These are phyloP conservation scores for Endotricha flammealis DNA, from an alignment of 2,888 invertebrate species.

Conservation along the genomic window DNA sequence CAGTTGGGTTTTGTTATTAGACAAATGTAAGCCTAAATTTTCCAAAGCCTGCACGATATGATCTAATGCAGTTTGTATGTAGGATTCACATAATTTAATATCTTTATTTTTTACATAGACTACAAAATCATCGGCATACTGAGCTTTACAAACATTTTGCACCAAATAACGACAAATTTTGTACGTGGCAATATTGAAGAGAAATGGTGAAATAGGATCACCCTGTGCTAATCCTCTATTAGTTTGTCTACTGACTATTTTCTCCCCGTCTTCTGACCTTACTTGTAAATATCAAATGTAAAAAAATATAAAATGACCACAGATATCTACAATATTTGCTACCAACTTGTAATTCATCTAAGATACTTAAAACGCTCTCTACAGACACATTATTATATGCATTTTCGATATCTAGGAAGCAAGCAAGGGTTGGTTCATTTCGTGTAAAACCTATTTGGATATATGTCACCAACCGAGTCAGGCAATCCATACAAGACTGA, in stretches of 20 bases:
- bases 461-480: conserved; percentile 8
- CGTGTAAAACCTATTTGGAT: conserved; percentile 16
- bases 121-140: conserved; percentile 6
- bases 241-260: not conserved
- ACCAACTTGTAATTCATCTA: conserved; percentile 1
- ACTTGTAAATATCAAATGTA: not conserved
- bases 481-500: conserved; percentile 13
- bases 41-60: too few relatives aligned
- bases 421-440: conserved; percentile 8
- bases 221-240: conserved; percentile 2
- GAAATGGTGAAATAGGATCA: conserved; percentile 7
- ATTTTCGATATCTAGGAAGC: too few relatives aligned
- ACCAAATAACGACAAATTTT: conserved; percentile 1
- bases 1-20: not conserved
- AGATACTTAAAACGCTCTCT: not conserved
- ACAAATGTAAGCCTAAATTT: not conserved
- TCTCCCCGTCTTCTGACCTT: not conserved
- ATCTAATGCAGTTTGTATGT: not conserved
- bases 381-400: too few relatives aligned
- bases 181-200: conserved; percentile 7
- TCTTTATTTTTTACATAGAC: conserved; percentile 1
- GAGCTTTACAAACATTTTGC: conserved; percentile 3
- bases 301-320: conserved; percentile 4
- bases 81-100: not conserved
- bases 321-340: conserved; percentile 2